These are phyloP conservation scores for Melieria picta DNA, from an alignment of 2,888 invertebrate genomes.

Conservation along the genomic window DNA sequence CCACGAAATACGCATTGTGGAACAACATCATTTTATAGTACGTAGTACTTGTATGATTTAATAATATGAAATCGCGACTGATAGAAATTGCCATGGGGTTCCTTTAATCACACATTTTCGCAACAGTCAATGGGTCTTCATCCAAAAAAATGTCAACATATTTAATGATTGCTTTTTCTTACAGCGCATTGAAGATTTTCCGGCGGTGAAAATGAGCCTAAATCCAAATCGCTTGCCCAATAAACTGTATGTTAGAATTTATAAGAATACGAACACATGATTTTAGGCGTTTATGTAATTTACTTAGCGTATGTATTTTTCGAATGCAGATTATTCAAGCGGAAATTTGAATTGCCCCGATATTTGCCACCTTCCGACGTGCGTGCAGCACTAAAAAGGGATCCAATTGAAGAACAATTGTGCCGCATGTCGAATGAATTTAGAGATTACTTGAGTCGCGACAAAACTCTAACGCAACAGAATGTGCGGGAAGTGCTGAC, in stretches of 20 bases:
- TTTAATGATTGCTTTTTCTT: conserved; percentile 13
- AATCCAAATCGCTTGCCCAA: conserved; percentile 50
- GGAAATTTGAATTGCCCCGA: conserved; percentile 25
- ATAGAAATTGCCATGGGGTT: not conserved
- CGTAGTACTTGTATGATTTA: conserved; percentile 11
- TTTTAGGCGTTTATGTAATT: not conserved
- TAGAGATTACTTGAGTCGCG: conserved; percentile 46
- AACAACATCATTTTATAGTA: conserved; percentile 62
- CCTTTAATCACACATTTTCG: not conserved
- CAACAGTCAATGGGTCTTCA: not conserved
- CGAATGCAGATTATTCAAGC: conserved; percentile 39
- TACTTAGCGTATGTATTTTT: not conserved
- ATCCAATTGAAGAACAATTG: conserved; percentile 30
- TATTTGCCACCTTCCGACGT: conserved; percentile 43
- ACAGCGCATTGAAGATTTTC: conserved; percentile 52
- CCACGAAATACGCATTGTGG: conserved; percentile 48
- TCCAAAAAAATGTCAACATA: not conserved
- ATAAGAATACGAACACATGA: not conserved
- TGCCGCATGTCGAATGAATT: conserved; percentile 42
- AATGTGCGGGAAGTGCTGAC: conserved; percentile 47
- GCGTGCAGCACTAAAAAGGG: conserved; percentile 32
- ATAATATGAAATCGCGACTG: not conserved
- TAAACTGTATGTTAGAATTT: conserved; percentile 18
- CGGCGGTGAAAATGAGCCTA: conserved; percentile 49
- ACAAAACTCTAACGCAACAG: conserved; percentile 43